Conservation (phyloP, 92 coral and sea anemone species). For the Phenganax marumi region DNA sequence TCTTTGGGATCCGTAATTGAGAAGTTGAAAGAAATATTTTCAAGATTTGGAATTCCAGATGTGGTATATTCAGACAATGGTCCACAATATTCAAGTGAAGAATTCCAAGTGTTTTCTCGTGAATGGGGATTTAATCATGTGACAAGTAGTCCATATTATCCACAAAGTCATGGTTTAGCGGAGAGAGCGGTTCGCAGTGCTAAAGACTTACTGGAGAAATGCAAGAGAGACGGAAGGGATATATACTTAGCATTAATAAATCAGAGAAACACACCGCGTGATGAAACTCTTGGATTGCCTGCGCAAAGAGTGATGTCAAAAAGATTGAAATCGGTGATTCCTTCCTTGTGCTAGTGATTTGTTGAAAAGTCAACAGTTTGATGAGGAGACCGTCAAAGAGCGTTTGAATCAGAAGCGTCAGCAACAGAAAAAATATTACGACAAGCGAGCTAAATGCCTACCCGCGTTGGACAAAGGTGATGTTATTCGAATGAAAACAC, state of each 20-base stretch:
- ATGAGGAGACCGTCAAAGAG: not conserved
- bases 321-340: too few species aligned
- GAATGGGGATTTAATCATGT: slow-evolving; percentile 57
- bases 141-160: slow-evolving; percentile 51
- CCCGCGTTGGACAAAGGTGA: not conserved
- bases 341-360: too few species aligned
- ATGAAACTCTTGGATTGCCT: slow-evolving; percentile 46
- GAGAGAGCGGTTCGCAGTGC: slow-evolving; percentile 52
- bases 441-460: too few species aligned
- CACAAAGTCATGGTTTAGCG: slow-evolving; percentile 55
- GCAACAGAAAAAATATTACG: not conserved
- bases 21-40: slow-evolving; percentile 43
- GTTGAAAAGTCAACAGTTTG: too few species aligned
- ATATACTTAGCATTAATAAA: slow-evolving; percentile 43
- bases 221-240: slow-evolving; percentile 47
- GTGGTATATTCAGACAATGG: slow-evolving; percentile 50
- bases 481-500: slow-evolving; percentile 16
- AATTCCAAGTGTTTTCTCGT: slow-evolving; percentile 43
- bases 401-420: slow-evolving; percentile 2
- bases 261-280: slow-evolving; percentile 33
- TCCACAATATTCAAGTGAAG: slow-evolving; percentile 51
- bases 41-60: slow-evolving; percentile 45
- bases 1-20: slow-evolving; percentile 43
- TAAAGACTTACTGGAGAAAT: slow-evolving; percentile 48
- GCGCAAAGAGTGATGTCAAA: slow-evolving; percentile 44